Base-by-base conservation (phyloP, 2,797 vertebrate species). In the Astyanax mexicanus region DNA sequence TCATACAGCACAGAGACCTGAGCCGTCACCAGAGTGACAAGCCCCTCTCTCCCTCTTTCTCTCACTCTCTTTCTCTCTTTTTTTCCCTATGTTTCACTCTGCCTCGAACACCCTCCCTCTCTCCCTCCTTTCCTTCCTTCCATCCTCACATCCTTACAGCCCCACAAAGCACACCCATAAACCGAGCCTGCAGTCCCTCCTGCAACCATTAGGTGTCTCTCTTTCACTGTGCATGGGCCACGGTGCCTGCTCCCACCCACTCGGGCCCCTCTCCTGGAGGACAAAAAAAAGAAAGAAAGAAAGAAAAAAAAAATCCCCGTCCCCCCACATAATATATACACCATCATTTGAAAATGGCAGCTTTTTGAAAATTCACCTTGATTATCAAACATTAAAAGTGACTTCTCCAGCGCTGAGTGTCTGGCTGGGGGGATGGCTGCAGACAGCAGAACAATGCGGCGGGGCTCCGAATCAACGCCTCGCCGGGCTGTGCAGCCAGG, bases 351-450 rank as follows among this genome's bases (percentile, higher is more conserved):
- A 95, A 97, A 97, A 97, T 96, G 95, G 95, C 95, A 96, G 93
- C 94, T 95, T 95, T 95, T 95, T 96, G 94, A 95, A 96, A 95
- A 96, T 96, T 95, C 95, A 96, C 95, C 95, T 95, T 96, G 95
- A 96, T 96, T 95, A 95, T 94, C 94, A 96, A 95, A 95, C 95
- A 95, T 95, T 95, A 95, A 94, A 95, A 94, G 93, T 94, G 94
- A 95, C 93, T 95, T 94, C 92, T 95, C 93, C 92, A 87, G 92
- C 90, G 91, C 95, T 92, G 95, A 94, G 94, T 95, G 95, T 95
- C 95, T 96, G 94, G 94, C 94, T 94, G 93, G 94, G 92, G 93
- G 94, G 93, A 94, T 91, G 93, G 93, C 94, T 94, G 93, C 94
- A 97, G 96, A 96, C 95, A 94, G 94, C 93, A 94, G 94, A 95